Evolutionary conservation across 2,113 vertebrate genomes (phyloP), one percentile per base, ranked within the genome.

Genomic region (Myanophis thanlyinensis): DNA sequence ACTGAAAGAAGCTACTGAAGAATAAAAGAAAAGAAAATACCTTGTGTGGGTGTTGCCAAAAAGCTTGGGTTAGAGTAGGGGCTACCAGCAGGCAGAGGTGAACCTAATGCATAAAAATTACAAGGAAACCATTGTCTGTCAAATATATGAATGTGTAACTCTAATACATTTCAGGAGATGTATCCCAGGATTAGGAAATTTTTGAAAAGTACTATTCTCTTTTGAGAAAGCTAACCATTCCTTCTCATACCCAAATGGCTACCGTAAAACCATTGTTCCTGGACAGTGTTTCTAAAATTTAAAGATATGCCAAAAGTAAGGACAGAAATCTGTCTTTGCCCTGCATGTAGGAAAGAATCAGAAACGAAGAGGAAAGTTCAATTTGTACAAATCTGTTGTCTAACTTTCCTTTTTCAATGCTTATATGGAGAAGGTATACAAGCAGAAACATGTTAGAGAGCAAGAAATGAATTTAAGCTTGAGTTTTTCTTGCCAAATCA

Each of bases 21-120:
- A 53, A 67, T 35, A 25, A 73, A 62, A 40, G 49, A 9, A 46
- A 90, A 9, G 15, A 56, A 44, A 0, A 53, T 98, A 98, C 98
- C 98, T 97, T 96, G 98, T 10, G 94, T 92, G 80, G 98, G 96
- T 91, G 98, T 97, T 90, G 97, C 93, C 93, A 98, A 91, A 94
- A 98, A 98, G 89, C 97, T 96, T 86, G 97, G 95, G 96, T 96
- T 97, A 67, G 96, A 95, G 88, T 97, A 96, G 0, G 96, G 95
- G 94, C 96, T 97, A 93, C 97, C 96, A 92, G 93, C 7, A 93
- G 96, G 90, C 93, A 98, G 5, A 23, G 97, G 96, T 47, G 98
- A 97, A 91, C 95, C 98, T 99, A 96, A 67, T 95, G 89, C 9
- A 5, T 59, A 95, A 94, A 92, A 13, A 94, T 5, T 15, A 85